Percentiles rank a stretch among this genome's conserved stretches.
These are phyloP conservation scores for Pangasius sanitwongsei DNA, from an alignment of 2,797 vertebrate genomes.

Conservation along the genomic window DNA sequence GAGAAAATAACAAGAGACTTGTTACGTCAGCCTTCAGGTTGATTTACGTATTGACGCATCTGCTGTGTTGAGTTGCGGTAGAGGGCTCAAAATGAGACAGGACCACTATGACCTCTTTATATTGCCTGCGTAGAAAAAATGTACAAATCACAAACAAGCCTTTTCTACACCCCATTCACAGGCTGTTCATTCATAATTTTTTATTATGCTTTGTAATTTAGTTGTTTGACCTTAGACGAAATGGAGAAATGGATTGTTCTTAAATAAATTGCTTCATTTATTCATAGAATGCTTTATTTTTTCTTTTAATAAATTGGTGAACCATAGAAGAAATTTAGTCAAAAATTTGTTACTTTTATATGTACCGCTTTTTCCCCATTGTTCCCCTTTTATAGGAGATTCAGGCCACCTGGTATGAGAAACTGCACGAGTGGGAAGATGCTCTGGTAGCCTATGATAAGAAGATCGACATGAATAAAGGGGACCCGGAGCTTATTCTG, in stretches of 20 bases:
- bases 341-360: background rate
- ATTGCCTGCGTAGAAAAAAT: background rate
- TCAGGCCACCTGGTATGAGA: constrained; percentile 99
- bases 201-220: background rate
- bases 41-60: background rate
- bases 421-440: constrained; percentile 98
- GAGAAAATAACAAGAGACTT: constrained; percentile 2
- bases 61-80: background rate
- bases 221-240: background rate
- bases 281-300: background rate
- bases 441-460: constrained; percentile 95
- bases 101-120: background rate
- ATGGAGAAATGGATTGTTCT: background rate
- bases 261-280: background rate
- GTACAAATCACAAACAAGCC: background rate
- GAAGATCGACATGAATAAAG: constrained; percentile 97
- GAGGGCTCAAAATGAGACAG: background rate
- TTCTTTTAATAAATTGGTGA: background rate
- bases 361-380: background rate
- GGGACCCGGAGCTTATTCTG: constrained; percentile 95
- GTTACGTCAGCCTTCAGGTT: background rate
- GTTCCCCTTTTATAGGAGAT: constrained; percentile 82
- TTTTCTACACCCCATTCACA: background rate
- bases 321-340: background rate
- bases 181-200: background rate